Percentiles rank a stretch among this genome's conserved stretches.
phyloP scores from a whole-genome alignment of 1,140 invertebrate genomes.

The Scaptomyza hsui region DNA sequence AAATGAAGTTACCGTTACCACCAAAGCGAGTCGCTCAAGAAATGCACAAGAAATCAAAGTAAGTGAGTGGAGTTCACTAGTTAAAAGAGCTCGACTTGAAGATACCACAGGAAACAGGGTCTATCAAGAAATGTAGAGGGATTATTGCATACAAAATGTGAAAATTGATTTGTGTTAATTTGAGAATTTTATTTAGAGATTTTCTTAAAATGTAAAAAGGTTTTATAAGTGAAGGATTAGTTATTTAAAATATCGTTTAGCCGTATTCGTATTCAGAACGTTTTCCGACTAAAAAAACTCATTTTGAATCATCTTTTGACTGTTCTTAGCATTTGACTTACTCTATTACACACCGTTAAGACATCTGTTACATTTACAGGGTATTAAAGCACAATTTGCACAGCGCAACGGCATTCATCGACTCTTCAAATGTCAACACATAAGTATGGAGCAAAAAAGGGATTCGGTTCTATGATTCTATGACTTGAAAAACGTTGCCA shows the following conservation, averaged over 20 bases:
- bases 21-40: slow-evolving; percentile 2
- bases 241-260: too few species aligned
- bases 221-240: too few species aligned
- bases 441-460: not conserved
- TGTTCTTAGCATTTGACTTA: too few species aligned
- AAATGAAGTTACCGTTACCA: slow-evolving; percentile 21
- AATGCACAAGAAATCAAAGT: slow-evolving; percentile 20
- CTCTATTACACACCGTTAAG: not conserved
- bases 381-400: slow-evolving; percentile 19
- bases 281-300: too few species aligned
- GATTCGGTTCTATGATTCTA: slow-evolving; percentile 37
- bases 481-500: slow-evolving; percentile 59
- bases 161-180: too few species aligned
- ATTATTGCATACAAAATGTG: too few species aligned
- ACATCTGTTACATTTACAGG: not conserved
- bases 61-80: not conserved
- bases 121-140: too few species aligned
- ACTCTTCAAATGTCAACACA: slow-evolving; percentile 68
- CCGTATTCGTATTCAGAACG: too few species aligned
- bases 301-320: too few species aligned
- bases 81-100: not conserved
- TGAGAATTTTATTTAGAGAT: too few species aligned
- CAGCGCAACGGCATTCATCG: slow-evolving; percentile 11
- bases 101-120: not conserved
- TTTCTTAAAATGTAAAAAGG: too few species aligned